Evolutionary conservation across 2,113 vertebrate species (phyloP).

Genomic region (human (Homo sapiens)): GRCh38 chr4:79786501-79787000

Average conservation of each 20-base stretch:
- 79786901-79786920: background rate
- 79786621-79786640: background rate
- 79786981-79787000: accelerated
- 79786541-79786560: background rate
- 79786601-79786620: background rate
- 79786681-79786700: background rate
- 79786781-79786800: background rate
- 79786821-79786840: background rate
- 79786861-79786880: background rate
- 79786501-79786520: background rate
- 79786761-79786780: background rate
- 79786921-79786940: accelerated
- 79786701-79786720: conserved; percentile 23
- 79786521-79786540: background rate
- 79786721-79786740: background rate
- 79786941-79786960: accelerated
- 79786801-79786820: background rate
- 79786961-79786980: too few species aligned
- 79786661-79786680: background rate
- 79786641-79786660: background rate
- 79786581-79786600: background rate
- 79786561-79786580: background rate
- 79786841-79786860: background rate
- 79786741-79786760: background rate
- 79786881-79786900: background rate